These are phyloP conservation scores for Gorsachius goisagi DNA, from an alignment of 2,113 vertebrate genomes.

Conservation along the genomic window DNA sequence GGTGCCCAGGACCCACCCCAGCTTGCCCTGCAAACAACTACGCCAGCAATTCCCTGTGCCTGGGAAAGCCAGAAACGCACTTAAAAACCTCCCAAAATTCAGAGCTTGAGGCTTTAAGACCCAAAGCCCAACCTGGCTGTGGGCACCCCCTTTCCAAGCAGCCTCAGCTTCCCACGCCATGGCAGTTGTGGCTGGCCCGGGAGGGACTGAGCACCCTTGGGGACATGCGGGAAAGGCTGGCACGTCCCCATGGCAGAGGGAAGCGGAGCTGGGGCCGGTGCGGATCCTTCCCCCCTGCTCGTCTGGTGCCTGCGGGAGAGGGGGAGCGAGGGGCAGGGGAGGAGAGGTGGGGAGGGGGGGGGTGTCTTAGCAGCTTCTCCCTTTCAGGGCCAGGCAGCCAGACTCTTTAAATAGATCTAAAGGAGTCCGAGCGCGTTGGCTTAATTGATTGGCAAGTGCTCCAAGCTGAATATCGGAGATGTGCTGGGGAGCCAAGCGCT, in stretches of 20 bases:
- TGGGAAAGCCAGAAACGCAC: no score
- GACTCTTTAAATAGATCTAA: constrained; percentile 23
- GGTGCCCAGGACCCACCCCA: no score
- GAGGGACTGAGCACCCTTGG: not conserved
- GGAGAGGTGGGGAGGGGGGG: no score
- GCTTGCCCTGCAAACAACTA: no score
- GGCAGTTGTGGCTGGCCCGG: not conserved
- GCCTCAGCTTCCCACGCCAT: no score
- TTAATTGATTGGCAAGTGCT: not conserved
- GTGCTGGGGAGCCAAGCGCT: not conserved
- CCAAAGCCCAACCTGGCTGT: no score
- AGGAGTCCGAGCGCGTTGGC: not conserved
- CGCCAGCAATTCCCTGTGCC: no score
- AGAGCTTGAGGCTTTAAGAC: no score
- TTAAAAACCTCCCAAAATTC: no score
- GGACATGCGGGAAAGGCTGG: not conserved
- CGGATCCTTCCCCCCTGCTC: not conserved
- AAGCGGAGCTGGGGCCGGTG: not conserved
- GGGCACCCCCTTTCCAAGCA: no score
- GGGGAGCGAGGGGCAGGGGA: not conserved
- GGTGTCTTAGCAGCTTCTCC: not conserved
- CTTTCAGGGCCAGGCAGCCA: not conserved
- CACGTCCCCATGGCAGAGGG: not conserved
- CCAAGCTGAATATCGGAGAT: not conserved
- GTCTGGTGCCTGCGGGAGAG: not conserved